A percentile compares a stretch with the other conserved stretches of the same genome.
phyloP scores from a whole-genome alignment of 1,140 invertebrate species.

The Sinonovacula constricta region DNA sequence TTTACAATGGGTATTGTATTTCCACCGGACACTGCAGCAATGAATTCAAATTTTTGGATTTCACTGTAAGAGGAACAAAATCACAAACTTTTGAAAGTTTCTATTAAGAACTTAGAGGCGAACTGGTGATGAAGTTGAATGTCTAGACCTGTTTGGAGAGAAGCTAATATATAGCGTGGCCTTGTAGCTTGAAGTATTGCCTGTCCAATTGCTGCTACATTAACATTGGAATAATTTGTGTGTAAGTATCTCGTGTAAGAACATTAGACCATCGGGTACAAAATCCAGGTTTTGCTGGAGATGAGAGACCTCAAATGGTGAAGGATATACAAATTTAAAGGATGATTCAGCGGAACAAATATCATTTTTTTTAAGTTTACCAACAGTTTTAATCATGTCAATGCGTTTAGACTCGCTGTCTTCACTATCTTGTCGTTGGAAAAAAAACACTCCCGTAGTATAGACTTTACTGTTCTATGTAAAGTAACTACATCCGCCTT shows the following conservation, averaged over 20 bases:
- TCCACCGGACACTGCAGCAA: too few species aligned
- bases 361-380: constrained; percentile 35
- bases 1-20: too few species aligned
- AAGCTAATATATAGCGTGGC: too few species aligned
- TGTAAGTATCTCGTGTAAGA: constrained; percentile 50
- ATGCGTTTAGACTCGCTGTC: too few species aligned
- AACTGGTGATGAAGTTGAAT: too few species aligned
- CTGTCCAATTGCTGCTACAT: constrained; percentile 51
- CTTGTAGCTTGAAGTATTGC: too few species aligned
- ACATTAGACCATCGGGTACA: constrained; percentile 24
- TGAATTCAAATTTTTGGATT: too few species aligned
- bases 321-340: constrained; percentile 15
- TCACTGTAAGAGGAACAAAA: constrained; percentile 20
- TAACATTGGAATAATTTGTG: constrained; percentile 38
- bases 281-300: background rate
- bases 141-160: too few species aligned
- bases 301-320: background rate
- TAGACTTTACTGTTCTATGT: too few species aligned
- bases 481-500: too few species aligned
- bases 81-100: constrained; percentile 21
- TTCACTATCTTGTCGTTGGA: constrained; percentile 1
- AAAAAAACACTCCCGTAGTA: background rate
- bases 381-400: too few species aligned
- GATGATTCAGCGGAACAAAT: constrained; percentile 25
- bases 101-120: too few species aligned